Evolutionary conservation across 2,797 vertebrate species (phyloP).

Genomic region (Oryzias sinensis): DNA sequence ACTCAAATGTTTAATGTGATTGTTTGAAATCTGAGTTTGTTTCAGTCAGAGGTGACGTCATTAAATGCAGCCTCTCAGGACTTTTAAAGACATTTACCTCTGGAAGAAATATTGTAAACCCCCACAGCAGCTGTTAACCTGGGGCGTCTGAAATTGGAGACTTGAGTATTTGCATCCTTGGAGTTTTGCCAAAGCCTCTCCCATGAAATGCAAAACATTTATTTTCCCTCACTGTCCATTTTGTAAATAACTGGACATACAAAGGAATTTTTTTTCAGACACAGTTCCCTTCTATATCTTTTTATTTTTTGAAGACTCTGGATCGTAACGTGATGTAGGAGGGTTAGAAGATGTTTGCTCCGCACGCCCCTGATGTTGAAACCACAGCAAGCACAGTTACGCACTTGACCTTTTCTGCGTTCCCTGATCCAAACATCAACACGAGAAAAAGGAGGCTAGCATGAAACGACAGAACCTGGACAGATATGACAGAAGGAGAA

Average conservation of each 20-base stretch:
- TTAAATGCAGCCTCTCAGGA: not conserved
- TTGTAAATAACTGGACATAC: slow-evolving; percentile 42
- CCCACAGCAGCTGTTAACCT: slow-evolving; percentile 69
- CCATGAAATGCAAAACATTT: slow-evolving; percentile 44
- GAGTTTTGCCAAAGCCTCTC: slow-evolving; percentile 59
- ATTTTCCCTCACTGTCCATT: slow-evolving; percentile 24
- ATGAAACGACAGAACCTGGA: slow-evolving; percentile 47
- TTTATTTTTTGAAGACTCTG: slow-evolving; percentile 9
- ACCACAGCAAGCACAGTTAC: not conserved
- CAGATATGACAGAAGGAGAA: slow-evolving; percentile 40
- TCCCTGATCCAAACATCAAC: slow-evolving; percentile 21
- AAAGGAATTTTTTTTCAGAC: slow-evolving; percentile 4
- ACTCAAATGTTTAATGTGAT: not conserved
- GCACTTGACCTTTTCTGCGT: not conserved
- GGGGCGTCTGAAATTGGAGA: slow-evolving; percentile 68
- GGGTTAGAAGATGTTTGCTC: not conserved
- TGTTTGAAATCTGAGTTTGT: slow-evolving; percentile 3
- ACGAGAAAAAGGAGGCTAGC: slow-evolving; percentile 26
- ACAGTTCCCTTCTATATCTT: not conserved
- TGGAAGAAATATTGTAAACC: slow-evolving; percentile 55
- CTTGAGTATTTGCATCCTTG: slow-evolving; percentile 57
- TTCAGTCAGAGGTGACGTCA: slow-evolving; percentile 9
- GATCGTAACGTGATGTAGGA: not conserved
- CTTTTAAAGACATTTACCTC: slow-evolving; percentile 13
- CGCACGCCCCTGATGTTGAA: slow-evolving; percentile 26